phyloP scores from a whole-genome alignment of 2,797 vertebrate genomes.

The Poecilia wingei region DNA sequence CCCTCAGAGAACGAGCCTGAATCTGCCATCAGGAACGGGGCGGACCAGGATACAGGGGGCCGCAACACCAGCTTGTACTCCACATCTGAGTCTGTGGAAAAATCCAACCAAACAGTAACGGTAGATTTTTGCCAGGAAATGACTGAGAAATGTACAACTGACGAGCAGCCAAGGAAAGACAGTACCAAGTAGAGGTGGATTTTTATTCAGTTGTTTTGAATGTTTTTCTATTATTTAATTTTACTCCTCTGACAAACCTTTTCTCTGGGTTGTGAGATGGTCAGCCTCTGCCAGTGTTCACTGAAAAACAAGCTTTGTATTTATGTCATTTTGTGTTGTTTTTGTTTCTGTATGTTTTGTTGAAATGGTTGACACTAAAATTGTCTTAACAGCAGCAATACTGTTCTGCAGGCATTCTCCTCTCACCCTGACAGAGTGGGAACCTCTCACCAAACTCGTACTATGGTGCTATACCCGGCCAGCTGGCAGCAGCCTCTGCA shows the following conservation, averaged over 20 bases:
- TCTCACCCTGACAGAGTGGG: conserved; percentile 86
- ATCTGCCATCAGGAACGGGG: conserved; percentile 79
- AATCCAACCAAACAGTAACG: conserved; percentile 93
- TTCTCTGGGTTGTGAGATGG: conserved; percentile 75
- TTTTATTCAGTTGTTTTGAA: conserved; percentile 50
- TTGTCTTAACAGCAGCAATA: conserved; percentile 99
- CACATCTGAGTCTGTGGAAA: conserved; percentile 86
- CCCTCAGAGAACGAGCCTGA: conserved; percentile 78
- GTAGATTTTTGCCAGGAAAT: conserved; percentile 99
- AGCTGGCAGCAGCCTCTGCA: conserved; percentile 85
- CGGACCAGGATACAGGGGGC: conserved; percentile 79
- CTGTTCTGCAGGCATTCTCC: conserved; percentile 93
- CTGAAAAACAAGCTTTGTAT: conserved; percentile 79
- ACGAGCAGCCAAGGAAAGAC: conserved; percentile 97
- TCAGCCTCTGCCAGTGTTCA: conserved; percentile 90
- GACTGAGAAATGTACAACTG: conserved; percentile 99
- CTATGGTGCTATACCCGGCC: conserved; percentile 93
- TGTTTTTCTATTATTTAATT: conserved; percentile 77
- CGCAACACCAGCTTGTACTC: conserved; percentile 81
- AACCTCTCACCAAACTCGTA: conserved; percentile 85
- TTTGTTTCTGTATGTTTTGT: conserved; percentile 73
- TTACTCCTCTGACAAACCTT: conserved; percentile 82
- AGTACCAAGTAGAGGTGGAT: conserved; percentile 84
- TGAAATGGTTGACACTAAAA: conserved; percentile 96
- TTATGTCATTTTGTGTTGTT: conserved; percentile 72